Conservation (phyloP, 2,888 invertebrate genomes). For the Lymantria dispar region DNA sequence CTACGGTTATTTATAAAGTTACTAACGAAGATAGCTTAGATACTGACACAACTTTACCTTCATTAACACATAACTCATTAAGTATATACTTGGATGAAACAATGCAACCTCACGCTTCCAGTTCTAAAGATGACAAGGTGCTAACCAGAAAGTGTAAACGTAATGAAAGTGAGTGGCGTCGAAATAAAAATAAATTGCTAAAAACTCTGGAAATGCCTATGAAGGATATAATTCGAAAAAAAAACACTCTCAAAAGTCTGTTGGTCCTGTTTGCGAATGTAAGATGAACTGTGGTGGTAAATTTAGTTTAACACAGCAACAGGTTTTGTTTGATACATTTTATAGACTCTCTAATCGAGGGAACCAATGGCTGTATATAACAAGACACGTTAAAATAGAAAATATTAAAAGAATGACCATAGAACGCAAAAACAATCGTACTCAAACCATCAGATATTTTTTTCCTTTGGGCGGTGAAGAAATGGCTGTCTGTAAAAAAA, state of each 20-base stretch:
- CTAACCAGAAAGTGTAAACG: conserved; percentile 6
- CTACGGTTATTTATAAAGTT: conserved; percentile 7
- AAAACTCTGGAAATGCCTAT: conserved; percentile 12
- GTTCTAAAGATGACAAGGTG: conserved; percentile 3
- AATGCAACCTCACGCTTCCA: conserved; percentile 6
- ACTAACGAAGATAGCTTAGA: conserved; percentile 6
- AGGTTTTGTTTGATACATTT: background rate
- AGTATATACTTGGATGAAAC: conserved; percentile 7
- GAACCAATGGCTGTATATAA: conserved; percentile 17
- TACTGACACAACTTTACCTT: conserved; percentile 6
- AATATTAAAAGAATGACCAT: conserved; percentile 13
- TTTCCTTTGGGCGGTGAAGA: background rate
- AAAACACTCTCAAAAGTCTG: conserved; percentile 6
- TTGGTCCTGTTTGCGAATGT: conserved; percentile 7
- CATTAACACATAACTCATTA: conserved; percentile 6
- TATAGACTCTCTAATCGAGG: conserved; percentile 14
- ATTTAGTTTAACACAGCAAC: background rate
- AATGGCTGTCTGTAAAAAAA: background rate
- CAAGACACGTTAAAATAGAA: conserved; percentile 2
- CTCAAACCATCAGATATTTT: background rate
- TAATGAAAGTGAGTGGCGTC: conserved; percentile 9
- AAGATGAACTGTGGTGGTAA: background rate
- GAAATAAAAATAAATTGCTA: conserved; percentile 9
- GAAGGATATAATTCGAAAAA: conserved; percentile 5
- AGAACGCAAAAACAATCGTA: conserved; percentile 2